These are phyloP conservation scores for Montipora sp. DNA, from an alignment of 64 coral and sea anemone genomes.

Conservation along the genomic window DNA sequence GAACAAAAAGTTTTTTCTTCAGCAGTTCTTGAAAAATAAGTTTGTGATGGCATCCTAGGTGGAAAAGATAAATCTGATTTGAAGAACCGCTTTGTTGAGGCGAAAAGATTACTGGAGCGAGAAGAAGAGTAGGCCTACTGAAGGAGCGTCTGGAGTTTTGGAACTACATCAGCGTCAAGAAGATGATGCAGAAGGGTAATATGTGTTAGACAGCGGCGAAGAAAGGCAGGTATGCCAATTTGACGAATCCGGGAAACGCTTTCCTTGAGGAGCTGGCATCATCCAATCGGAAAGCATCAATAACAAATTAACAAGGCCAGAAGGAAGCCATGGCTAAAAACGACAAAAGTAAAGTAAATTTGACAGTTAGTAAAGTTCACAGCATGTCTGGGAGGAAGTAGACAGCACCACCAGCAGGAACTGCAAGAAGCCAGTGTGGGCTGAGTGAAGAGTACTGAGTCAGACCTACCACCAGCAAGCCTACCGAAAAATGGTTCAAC, in stretches of 20 bases:
- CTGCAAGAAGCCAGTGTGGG: constrained; percentile 25
- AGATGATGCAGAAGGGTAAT: constrained; percentile 4
- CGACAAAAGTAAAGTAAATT: constrained; percentile 1
- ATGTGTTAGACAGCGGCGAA: neutral
- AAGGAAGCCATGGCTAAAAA: constrained; percentile 11
- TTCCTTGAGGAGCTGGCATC: neutral
- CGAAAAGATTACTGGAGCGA: neutral
- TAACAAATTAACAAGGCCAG: constrained; percentile 15
- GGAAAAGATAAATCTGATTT: no score
- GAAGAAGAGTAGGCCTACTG: neutral
- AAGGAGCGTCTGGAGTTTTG: neutral
- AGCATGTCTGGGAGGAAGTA: constrained; percentile 43
- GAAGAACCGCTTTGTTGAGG: no score
- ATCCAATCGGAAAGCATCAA: constrained; percentile 50
- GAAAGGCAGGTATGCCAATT: constrained; percentile 16
- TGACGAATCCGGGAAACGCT: neutral
- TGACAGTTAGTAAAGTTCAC: constrained; percentile 45
- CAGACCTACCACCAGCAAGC: no score
- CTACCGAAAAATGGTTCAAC: constrained; percentile 43
- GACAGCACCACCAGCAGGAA: constrained; percentile 42
- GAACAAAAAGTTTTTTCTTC: no score
- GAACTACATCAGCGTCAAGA: neutral
- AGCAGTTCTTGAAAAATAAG: no score
- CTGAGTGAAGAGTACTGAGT: constrained; percentile 54
- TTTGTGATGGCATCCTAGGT: no score